Evolutionary conservation across 2,113 vertebrate genomes (phyloP), one percentile per base, ranked within the genome.

Genomic region (Sturnus vulgaris): DNA sequence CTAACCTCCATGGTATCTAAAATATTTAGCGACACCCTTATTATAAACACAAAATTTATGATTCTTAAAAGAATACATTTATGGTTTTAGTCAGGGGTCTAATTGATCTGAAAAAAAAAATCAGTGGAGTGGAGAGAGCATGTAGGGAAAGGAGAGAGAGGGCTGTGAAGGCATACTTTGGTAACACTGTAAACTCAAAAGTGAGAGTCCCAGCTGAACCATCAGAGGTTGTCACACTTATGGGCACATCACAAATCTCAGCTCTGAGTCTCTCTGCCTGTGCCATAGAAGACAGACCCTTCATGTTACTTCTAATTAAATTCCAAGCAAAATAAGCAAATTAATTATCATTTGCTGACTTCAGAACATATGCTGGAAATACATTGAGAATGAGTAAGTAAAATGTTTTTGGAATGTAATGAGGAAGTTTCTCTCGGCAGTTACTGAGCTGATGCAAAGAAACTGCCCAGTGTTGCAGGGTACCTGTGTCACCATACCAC

Each of bases 311-410:
- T 78, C 57, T 92, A 86, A 86, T 93, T 90, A 92, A 88, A 90
- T 70, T 77, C 39, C 28, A 71, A 72, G 77, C 14, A 88, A 95
- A 97, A 88, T 83, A 94, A 86, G 53, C 37, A 82, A 93, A 97
- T 93, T 75, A 90, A 83, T 92, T 88, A 92, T 31, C 76, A 68
- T 80, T 77, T 83, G 35, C 37, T 79, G 64, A 75, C 72, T 86
- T 95, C n/a, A n/a, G 82, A 73, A 42, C 23, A 22, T 56, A 40
- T 78, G 56, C 50, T 64, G 15, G 2, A 84, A 88, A 61, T 90
- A 61, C 39, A 59, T 37, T 42, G 78, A 69, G 79, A 83, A 65
- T 12, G 52, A 84, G 60, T 40, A 79, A 60, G 37, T 73, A 57
- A 92, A 94, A 91, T 22, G 73, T 75, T 86, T 93, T 88, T 11